Evolutionary conservation across 1,140 invertebrate genomes (phyloP), one percentile per base, ranked within the genome.

Genomic region (Drosophila sproati): DNA sequence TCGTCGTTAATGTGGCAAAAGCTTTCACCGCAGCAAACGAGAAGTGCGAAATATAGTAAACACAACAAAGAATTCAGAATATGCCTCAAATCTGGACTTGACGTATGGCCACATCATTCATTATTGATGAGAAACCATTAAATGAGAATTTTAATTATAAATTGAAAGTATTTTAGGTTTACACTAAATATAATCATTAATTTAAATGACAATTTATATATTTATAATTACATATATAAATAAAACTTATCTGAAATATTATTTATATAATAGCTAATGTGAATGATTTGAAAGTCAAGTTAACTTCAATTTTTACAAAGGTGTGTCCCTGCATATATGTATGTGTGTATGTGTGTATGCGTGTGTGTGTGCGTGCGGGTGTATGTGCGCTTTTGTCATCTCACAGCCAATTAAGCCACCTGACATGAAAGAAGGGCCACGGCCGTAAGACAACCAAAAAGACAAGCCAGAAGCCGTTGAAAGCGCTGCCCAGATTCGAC

Each of bases 1-100:
- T 80, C 71, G 73, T 80, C 69, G 69, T 76, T 86, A 82, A 86
- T 80, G 82, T 78, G 77, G 37, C 66, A 55, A 85, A 86, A 81
- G 67, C 82, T 68, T 68, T 72, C 57, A 34, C 41, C 47, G 47
- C 50, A 48, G 32, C 71, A 54, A 47, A 64, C 35, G 48, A 80
- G 71, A 78, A 81, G 74, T 77, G 81, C 64, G 60, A 85, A 77
- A 62, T 73, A 55, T 29, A 77, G 63, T 57, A 70, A 73, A 62
- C 37, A 67, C 60, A 64, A 47, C 55, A 73, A 68, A 57, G 10
- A 69, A 74, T 60, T 54, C 63, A 57, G 45, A 68, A 73, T 68
- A 59, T 32, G 55, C 4, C 47, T 45, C 20, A 54, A 7, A 31
- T 34, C 37, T 55, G 68, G 37, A 37, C 3, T 10, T 2, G 8